phyloP scores from a whole-genome alignment of 1,140 invertebrate genomes.

The Harpegnathos saltator region DNA sequence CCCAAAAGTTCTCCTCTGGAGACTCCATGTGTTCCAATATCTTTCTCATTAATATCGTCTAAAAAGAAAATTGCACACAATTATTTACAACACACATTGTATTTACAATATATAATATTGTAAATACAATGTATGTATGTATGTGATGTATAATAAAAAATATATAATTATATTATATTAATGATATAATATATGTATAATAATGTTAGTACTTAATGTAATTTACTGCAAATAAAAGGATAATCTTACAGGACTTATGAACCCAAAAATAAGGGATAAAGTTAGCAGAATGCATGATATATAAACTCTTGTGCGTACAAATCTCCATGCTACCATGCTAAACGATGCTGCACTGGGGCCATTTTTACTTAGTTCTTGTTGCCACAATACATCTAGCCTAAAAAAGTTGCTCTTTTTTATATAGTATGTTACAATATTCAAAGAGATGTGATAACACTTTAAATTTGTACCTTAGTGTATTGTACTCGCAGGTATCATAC shows the following conservation, averaged over 20 bases:
- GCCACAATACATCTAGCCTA: conserved; percentile 86
- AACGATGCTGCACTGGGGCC: conserved; percentile 85
- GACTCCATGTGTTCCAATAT: conserved; percentile 86
- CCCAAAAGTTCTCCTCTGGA: conserved; percentile 77
- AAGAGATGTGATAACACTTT: background rate
- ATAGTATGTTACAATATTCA: background rate
- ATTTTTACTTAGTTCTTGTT: conserved; percentile 89
- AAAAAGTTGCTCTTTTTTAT: conserved; percentile 43
- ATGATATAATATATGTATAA: no score
- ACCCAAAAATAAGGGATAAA: conserved; percentile 87
- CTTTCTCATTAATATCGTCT: conserved; percentile 87
- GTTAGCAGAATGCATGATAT: conserved; percentile 86
- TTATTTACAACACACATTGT: no score
- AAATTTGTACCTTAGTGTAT: conserved; percentile 81
- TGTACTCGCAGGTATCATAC: conserved; percentile 86
- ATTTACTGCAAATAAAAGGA: conserved; percentile 24
- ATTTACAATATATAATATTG: no score
- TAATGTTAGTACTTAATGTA: no score
- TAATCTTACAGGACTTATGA: conserved; percentile 88
- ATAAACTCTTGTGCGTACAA: conserved; percentile 87
- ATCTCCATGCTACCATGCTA: conserved; percentile 86
- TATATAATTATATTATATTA: no score
- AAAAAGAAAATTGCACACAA: conserved; percentile 53
- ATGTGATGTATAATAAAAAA: conserved; percentile 14
- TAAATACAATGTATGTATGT: background rate